Base-by-base conservation (phyloP, 2,888 invertebrate genomes). In the Epistrophe grossulariae region DNA sequence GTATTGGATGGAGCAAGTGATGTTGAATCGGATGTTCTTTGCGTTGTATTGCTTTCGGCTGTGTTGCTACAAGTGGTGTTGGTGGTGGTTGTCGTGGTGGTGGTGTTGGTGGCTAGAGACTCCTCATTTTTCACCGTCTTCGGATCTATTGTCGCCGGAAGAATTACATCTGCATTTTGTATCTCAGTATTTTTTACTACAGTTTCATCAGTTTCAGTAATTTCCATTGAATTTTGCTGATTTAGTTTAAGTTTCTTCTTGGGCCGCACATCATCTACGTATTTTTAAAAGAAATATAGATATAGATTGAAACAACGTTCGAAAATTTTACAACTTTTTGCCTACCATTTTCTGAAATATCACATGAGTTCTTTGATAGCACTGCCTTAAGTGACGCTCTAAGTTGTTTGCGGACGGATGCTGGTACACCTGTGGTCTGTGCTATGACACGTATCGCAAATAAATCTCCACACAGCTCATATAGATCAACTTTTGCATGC, bases 391-490 rank as follows among this genome's bases (percentile, higher is more conserved):
- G 88, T 19, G 93, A 92, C 28, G 91, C 90, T 64, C 92, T 91
- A 64, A 93, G 88, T 88, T 93, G 92, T 83, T 92, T 92, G 31
- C 93, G 92, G 71, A 93, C 92, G 43, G 93, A 91, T 66, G 91
- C 83, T 15, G 93, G 93, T 77, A 93, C 91, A 62, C 93, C 93
- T 64, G 91, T 92, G 28, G 92, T 91, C 88, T 93, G 92, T 72
- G 92, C 93, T 89, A 93, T 91, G 31, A 93, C 91, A n/a, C 93
- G 91, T 62, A 93, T 92, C 73, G 93, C 93, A 90, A 93, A 92
- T 50, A 93, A 90, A 89, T 93, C 93, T 9, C 93, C 93, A 88
- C 93, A 93, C 40, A 93, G 88, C 82, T 93, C 93, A 81, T 93
- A 93, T 38, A 92, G 90, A 82, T 93, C 92, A 57, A 93, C 93